Evolutionary conservation across 2,888 invertebrate genomes (phyloP).

Genomic region (Galerucella nymphaeae): DNA sequence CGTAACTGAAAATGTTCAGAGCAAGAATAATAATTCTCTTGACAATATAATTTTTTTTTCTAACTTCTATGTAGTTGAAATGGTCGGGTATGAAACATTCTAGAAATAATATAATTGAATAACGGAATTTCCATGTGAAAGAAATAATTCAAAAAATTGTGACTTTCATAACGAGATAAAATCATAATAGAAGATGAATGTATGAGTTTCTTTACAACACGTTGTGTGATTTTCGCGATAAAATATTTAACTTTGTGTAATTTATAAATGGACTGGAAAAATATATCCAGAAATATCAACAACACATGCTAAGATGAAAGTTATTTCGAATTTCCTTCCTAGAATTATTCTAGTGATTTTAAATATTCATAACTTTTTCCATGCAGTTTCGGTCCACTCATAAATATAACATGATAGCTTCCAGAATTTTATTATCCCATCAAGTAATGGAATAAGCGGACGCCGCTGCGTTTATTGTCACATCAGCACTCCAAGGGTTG

Average conservation of each 20-base stretch:
- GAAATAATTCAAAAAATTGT: constrained; percentile 9
- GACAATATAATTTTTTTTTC: not conserved
- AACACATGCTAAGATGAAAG: no score
- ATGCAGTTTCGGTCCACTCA: not conserved
- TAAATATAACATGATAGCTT: not conserved
- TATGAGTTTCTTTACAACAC: no score
- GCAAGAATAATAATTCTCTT: not conserved
- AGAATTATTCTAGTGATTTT: no score
- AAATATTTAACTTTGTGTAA: no score
- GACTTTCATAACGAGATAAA: not conserved
- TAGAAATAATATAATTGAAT: constrained; percentile 3
- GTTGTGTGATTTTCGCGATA: no score
- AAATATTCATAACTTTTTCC: no score
- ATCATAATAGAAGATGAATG: no score
- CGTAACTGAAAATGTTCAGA: not conserved
- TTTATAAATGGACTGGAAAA: no score
- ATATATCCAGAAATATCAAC: no score
- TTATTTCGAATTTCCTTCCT: no score
- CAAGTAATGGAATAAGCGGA: not conserved
- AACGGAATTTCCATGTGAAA: constrained; percentile 12
- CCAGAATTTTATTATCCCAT: not conserved
- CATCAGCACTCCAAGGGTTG: constrained; percentile 38
- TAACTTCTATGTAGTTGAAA: not conserved
- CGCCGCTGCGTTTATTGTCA: constrained; percentile 36
- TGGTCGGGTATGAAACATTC: not conserved